phyloP scores from a whole-genome alignment of 2,113 vertebrate species.

The Arvicanthis niloticus region DNA sequence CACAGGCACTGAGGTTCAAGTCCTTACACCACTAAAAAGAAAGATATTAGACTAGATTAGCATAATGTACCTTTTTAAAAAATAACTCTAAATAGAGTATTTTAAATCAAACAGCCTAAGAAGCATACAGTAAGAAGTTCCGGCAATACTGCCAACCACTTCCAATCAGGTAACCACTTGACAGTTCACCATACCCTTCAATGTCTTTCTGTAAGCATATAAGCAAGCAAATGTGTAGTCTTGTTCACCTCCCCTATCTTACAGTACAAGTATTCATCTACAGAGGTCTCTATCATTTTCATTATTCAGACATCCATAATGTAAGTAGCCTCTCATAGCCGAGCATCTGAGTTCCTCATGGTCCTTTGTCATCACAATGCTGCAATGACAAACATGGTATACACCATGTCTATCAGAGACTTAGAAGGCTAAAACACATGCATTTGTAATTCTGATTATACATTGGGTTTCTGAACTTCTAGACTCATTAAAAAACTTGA shows the following conservation, averaged over 20 bases:
- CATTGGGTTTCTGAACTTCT: not conserved
- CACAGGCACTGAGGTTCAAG: not conserved
- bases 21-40: not conserved
- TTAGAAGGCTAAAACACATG: slow-evolving; percentile 22
- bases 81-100: not conserved
- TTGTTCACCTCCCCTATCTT: not conserved
- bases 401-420: not conserved
- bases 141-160: not conserved
- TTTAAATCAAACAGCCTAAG: slow-evolving; percentile 26
- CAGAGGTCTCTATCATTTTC: not conserved
- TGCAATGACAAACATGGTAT: slow-evolving; percentile 23
- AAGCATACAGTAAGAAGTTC: not conserved
- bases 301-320: slow-evolving; percentile 38
- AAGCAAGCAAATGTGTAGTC: not conserved
- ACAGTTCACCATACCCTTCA: not conserved
- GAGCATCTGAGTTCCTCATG: not conserved
- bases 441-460: slow-evolving; percentile 51
- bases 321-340: not conserved
- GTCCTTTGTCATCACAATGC: not conserved
- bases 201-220: not conserved
- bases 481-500: slow-evolving; percentile 6
- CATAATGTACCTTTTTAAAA: not conserved
- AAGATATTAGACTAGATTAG: not conserved
- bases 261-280: not conserved
- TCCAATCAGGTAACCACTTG: not conserved